These are phyloP conservation scores for Tenthredo amoena DNA, from an alignment of 2,888 invertebrate species.

Conservation along the genomic window DNA sequence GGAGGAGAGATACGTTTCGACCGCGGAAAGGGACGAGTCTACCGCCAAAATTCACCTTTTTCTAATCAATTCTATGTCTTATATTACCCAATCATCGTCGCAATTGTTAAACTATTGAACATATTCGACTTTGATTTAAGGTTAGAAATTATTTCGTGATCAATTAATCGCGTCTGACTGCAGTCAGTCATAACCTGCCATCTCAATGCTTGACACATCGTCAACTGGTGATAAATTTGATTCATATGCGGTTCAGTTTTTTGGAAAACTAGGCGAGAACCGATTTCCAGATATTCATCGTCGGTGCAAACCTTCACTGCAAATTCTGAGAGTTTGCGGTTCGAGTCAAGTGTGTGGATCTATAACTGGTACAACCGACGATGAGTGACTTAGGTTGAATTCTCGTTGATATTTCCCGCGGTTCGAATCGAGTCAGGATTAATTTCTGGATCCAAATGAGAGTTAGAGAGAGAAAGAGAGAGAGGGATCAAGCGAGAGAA, in stretches of 20 bases:
- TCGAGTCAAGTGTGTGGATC: not conserved
- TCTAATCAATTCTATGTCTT: not conserved
- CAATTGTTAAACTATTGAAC: not conserved
- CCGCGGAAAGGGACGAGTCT: constrained; percentile 19
- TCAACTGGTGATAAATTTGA: not conserved
- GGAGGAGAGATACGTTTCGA: constrained; percentile 41
- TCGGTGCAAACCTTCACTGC: not conserved
- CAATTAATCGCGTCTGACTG: not conserved
- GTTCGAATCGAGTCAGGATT: not conserved
- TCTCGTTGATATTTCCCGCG: not conserved
- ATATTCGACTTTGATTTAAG: not conserved
- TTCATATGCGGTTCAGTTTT: not conserved
- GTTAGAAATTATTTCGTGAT: not conserved
- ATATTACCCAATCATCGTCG: not conserved
- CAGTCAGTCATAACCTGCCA: not conserved
- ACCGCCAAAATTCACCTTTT: constrained; percentile 43
- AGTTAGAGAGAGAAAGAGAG: not conserved
- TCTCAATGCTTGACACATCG: not conserved
- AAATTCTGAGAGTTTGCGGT: not conserved
- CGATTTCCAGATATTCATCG: not conserved
- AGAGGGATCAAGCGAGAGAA: not conserved
- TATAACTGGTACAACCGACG: not conserved
- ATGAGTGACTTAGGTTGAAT: not conserved
- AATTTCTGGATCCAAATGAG: constrained; percentile 13
- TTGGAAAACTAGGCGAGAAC: not conserved